Percentiles rank a stretch among this genome's conserved stretches.
Evolutionary conservation across 37 sponge, comb jelly and placozoan species (phyloP).

Genomic region (Oopsacas minuta): DNA sequence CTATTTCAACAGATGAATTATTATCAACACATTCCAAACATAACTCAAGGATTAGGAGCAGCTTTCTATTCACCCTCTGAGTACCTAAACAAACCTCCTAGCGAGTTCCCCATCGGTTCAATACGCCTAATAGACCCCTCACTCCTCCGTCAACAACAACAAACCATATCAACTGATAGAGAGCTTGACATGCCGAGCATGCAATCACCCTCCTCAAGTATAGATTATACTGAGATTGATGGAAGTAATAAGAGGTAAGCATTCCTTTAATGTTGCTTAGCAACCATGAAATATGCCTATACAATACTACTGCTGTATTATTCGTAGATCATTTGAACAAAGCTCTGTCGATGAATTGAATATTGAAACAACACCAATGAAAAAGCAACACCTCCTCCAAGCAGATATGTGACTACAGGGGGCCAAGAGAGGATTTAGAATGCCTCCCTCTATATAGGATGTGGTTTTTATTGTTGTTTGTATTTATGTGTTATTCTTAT

Average conservation of each 20-base stretch:
- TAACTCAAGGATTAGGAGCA: not conserved
- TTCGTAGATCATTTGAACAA: not conserved
- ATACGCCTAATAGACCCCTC: not conserved
- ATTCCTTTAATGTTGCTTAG: no score
- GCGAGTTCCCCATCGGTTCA: conserved; percentile 6
- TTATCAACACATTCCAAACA: not conserved
- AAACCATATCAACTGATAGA: not conserved
- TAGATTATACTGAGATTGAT: not conserved
- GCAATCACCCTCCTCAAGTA: not conserved
- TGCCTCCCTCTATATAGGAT: no score
- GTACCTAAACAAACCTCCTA: not conserved
- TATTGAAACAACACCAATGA: not conserved
- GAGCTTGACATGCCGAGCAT: not conserved
- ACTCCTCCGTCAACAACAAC: not conserved
- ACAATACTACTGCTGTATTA: no score
- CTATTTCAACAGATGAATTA: not conserved
- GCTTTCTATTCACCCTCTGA: conserved; percentile 3
- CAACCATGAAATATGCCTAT: no score
- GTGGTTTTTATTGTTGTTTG: no score
- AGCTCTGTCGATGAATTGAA: not conserved
- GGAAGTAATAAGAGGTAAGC: not conserved
- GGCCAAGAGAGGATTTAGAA: no score
- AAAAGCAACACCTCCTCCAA: not conserved
- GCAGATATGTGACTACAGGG: no score
- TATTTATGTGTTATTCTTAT: no score